phyloP scores from a whole-genome alignment of 2,797 vertebrate genomes.

The Squalus acanthias region DNA sequence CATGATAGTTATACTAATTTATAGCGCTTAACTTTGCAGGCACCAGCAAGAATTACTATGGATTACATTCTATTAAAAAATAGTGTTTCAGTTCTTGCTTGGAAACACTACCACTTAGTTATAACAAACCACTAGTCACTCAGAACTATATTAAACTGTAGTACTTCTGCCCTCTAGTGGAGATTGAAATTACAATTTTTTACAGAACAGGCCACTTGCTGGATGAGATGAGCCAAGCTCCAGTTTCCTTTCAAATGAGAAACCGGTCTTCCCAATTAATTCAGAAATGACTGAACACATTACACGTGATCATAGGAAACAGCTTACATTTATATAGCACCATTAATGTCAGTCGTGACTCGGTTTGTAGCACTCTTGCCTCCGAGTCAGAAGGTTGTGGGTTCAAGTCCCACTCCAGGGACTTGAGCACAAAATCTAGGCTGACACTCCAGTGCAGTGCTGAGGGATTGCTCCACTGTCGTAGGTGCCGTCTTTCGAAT shows the following conservation, averaged over 20 bases:
- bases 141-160: neutral
- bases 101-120: neutral
- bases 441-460: too few relatives aligned
- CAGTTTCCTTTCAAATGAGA: neutral
- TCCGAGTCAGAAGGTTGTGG: too few relatives aligned
- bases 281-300: neutral
- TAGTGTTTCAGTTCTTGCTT: neutral
- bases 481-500: too few relatives aligned
- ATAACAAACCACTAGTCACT: neutral
- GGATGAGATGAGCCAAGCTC: neutral
- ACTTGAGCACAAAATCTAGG: too few relatives aligned
- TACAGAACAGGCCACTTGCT: neutral
- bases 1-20: neutral
- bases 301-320: neutral
- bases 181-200: neutral
- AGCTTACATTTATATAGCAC: neutral
- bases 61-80: neutral
- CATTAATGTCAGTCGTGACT: neutral
- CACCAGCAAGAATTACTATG: neutral
- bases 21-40: neutral
- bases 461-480: too few relatives aligned
- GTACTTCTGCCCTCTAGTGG: conserved; percentile 27
- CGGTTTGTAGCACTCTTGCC: too few relatives aligned
- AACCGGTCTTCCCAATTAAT: neutral
- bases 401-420: too few relatives aligned